A percentile compares a stretch with the other conserved stretches of the same genome.
Conservation (phyloP, 2,113 vertebrate species). For the Anarrhichthys ocellatus region DNA sequence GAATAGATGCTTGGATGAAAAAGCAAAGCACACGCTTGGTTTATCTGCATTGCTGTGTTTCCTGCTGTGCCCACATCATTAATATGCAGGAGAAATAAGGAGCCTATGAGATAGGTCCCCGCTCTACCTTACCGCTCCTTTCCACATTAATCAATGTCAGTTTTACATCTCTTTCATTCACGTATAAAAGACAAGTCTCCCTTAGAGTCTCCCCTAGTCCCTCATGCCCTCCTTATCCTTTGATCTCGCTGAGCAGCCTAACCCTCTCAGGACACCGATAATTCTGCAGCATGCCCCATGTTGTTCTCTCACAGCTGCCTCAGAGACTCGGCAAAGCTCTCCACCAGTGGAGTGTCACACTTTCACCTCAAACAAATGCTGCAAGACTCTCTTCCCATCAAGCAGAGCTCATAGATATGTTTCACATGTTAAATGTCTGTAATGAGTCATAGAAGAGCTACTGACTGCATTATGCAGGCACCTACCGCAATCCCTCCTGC, state of each 20-base stretch:
- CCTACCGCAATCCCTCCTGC: not conserved
- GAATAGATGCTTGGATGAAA: constrained; percentile 55
- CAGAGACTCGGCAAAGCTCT: constrained; percentile 34
- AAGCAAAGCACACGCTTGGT: constrained; percentile 36
- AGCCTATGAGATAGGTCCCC: constrained; percentile 32
- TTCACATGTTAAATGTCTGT: constrained; percentile 32
- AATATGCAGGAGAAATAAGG: constrained; percentile 51
- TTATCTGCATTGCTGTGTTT: constrained; percentile 55
- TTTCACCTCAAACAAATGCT: constrained; percentile 60
- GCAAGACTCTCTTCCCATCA: constrained; percentile 25
- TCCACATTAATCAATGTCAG: constrained; percentile 74
- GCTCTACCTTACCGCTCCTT: constrained; percentile 45
- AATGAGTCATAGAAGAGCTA: constrained; percentile 34
- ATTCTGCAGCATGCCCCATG: constrained; percentile 59
- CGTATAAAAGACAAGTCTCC: constrained; percentile 71
- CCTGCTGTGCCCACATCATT: constrained; percentile 51
- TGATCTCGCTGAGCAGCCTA: constrained; percentile 66
- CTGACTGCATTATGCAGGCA: not conserved
- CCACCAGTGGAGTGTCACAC: constrained; percentile 41
- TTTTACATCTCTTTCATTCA: constrained; percentile 72
- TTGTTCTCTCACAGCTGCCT: constrained; percentile 52
- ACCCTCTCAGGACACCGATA: constrained; percentile 64
- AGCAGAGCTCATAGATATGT: constrained; percentile 22
- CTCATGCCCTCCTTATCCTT: constrained; percentile 58
- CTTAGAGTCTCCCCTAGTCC: constrained; percentile 33